Base-by-base conservation (phyloP, 2,888 invertebrate genomes). In the Polietes domitor region DNA sequence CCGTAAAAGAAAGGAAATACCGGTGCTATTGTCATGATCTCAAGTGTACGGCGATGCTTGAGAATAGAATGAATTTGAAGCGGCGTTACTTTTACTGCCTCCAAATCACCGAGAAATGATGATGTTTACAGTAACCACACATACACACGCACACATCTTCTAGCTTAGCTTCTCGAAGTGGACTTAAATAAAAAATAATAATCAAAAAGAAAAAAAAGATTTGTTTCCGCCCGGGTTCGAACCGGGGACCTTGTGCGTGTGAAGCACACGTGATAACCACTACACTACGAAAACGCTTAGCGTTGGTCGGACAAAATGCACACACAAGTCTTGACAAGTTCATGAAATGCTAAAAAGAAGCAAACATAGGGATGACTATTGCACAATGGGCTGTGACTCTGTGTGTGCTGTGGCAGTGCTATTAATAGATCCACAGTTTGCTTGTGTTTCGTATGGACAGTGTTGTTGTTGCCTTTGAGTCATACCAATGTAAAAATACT, bases 261-360 rank as follows among this genome's bases (percentile, higher is more conserved):
- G 87, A 90, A 89, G 89, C 89, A 89, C 89, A 90, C 89, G 88
- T 88, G 89, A 89, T 90, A 89, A 87, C 87, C 89, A 85, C 86
- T 85, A 86, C 87, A 87, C 87, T 87, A 86, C 87, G 85, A 81
- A 87, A 87, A 87, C 87, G 10, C 17, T 7, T 43, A 24, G 2
- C 24, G 26, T 12, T 12, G 10, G 6, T 1, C n/a, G 1, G 47
- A 2, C 47, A 47, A 47, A 47, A 12, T n/a, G 47, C 47, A 12
- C 2, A 47, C 47, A 47, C 2, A 37, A 37, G 4, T 9, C 37
- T 32, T 7, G 32, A 3, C 32, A 5, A 5, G 32, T 32, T 32
- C 6, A 12, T 9, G 10, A 7, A 37, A 37, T 37, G 9, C 1
- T 12, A 37, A 37, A 37, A 37, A 7, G 37, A 7, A 37, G 10